Evolutionary conservation across 2,888 invertebrate genomes (phyloP).

Genomic region (Branchipolynoe longqiensis): DNA sequence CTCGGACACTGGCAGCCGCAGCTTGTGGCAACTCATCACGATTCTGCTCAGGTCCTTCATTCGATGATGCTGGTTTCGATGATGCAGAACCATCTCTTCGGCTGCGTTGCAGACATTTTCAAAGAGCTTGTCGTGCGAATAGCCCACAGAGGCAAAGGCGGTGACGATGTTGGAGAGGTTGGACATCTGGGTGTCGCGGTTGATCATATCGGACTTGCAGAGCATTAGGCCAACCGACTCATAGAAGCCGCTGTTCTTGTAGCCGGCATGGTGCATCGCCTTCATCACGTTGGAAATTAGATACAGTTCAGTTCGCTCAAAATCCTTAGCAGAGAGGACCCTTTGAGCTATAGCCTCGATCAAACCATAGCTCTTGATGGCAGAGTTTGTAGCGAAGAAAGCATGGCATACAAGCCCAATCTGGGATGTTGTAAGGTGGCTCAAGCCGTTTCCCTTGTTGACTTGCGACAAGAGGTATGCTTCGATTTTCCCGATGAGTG

Average conservation of each 20-base stretch:
- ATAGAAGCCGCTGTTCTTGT: not conserved
- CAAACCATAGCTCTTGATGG: not conserved
- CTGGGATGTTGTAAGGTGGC: not conserved
- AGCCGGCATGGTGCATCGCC: conserved; percentile 8
- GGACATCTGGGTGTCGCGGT: not conserved
- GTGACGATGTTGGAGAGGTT: conserved; percentile 23
- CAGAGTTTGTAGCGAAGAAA: conserved; percentile 28
- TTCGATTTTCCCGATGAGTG: not conserved
- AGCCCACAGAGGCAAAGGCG: conserved; percentile 5
- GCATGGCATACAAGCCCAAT: conserved; percentile 25
- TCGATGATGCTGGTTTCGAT: not conserved
- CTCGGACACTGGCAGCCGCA: not conserved
- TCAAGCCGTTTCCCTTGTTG: no score
- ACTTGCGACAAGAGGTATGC: not conserved
- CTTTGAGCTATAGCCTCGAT: not conserved
- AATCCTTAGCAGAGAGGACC: not conserved
- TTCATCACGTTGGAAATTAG: conserved; percentile 24
- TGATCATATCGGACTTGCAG: not conserved
- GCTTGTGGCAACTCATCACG: not conserved
- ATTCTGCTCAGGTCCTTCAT: conserved; percentile 8
- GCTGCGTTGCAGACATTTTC: not conserved
- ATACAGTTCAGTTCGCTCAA: not conserved
- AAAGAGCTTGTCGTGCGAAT: not conserved
- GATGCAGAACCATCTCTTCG: not conserved
- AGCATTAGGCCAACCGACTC: not conserved